Evolutionary conservation across 2,888 invertebrate genomes (phyloP), one percentile per base, ranked within the genome.

Genomic region (Morpho deidamia): DNA sequence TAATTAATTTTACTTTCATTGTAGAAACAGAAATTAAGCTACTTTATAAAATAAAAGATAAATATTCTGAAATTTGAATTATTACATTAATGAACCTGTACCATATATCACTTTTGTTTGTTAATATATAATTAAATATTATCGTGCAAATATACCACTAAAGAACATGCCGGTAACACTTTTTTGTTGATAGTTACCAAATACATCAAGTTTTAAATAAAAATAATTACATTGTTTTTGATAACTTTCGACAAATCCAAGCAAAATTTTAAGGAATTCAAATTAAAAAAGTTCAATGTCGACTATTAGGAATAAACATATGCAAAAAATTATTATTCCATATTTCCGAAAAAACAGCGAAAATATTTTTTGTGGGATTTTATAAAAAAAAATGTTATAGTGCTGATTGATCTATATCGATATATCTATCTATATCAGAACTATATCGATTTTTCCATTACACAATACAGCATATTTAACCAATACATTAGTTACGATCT

Each of bases 51-150:
- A 23, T 5, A 23, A 23, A 23, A 23, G n/a, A n/a, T n/a, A 23
- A 5, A 5, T 23, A 23, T 23, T 23, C 23, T 23, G 1, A 23
- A 23, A 37, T 43, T 42, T 42, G 33, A 46, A 53, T 46, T 44
- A 51, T 49, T 48, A 46, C 44, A 54, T 62, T 53, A 67, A 71
- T 64, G 66, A 65, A 64, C 60, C 61, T 72, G 79, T 67, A 75
- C 74, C 62, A 73, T 65, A 78, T 78, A 72, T 66, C n/a, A n/a
- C n/a, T n/a, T 71, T 68, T 23, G 1, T 23, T 23, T 23, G 65
- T 59, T 64, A 66, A 70, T 67, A 70, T 63, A 58, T 54, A 56
- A 63, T 53, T 66, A 61, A 58, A 54, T 61, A 61, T 68, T 7
- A 65, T 63, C 60, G 63, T 65, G 65, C 58, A 48, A 52, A 59